Evolutionary conservation across 1,140 invertebrate genomes (phyloP).

Genomic region (Grapholita molesta): DNA sequence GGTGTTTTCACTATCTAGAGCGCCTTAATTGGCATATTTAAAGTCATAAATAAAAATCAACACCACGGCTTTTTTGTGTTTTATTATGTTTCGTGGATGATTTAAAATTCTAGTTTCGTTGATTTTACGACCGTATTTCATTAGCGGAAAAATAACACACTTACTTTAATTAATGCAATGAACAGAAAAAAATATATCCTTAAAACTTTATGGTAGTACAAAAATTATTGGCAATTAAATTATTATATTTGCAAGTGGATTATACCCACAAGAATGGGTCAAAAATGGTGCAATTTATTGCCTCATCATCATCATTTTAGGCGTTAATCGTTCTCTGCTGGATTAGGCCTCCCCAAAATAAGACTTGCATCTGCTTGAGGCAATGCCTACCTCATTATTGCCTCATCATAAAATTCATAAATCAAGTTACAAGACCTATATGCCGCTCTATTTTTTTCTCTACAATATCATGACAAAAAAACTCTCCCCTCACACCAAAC

Average conservation of each 20-base stretch:
- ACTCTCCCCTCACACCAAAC: too few species aligned
- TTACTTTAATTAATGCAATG: background rate
- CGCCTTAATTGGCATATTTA: background rate
- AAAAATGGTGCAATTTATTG: background rate
- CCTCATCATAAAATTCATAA: too few species aligned
- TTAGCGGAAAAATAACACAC: background rate
- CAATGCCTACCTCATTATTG: too few species aligned
- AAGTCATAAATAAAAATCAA: background rate
- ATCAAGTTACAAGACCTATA: too few species aligned
- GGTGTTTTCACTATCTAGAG: too few species aligned
- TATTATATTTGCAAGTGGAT: background rate
- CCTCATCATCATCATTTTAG: background rate
- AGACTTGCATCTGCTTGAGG: too few species aligned
- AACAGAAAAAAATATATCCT: background rate
- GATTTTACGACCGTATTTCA: background rate
- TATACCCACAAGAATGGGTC: background rate
- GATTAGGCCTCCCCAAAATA: too few species aligned
- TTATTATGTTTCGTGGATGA: background rate
- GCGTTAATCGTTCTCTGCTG: too few species aligned
- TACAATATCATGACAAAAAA: too few species aligned
- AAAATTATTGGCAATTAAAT: background rate
- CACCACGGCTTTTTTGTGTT: background rate
- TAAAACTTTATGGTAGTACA: background rate
- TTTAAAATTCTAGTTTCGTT: background rate
- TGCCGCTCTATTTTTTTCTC: too few species aligned